Evolutionary conservation across 1,140 invertebrate genomes (phyloP).

Genomic region (Dreissena polymorpha): DNA sequence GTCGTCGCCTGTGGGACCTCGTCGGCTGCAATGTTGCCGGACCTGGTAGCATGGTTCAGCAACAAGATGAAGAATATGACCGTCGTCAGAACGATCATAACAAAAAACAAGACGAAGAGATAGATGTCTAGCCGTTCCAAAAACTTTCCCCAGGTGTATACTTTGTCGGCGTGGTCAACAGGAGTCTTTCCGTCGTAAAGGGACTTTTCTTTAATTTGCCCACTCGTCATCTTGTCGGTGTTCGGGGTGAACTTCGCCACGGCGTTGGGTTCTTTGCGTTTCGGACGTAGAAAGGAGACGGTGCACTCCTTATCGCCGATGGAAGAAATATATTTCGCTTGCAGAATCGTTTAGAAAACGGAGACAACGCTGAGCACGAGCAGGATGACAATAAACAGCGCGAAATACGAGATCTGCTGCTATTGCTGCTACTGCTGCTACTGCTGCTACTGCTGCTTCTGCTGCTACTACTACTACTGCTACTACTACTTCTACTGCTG

Average conservation of each 20-base stretch:
- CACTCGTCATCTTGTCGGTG: background rate
- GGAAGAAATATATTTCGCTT: conserved; percentile 8
- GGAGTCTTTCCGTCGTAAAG: background rate
- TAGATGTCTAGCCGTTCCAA: conserved; percentile 14
- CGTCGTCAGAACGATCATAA: background rate
- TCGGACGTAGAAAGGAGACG: conserved; percentile 6
- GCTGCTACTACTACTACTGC: no score
- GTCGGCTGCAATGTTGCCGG: no score
- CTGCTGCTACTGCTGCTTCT: no score
- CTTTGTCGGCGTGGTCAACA: background rate
- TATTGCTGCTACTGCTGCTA: no score
- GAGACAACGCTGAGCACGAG: conserved; percentile 32
- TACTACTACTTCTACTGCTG: no score
- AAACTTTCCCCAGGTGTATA: conserved; percentile 40
- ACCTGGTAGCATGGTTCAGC: background rate
- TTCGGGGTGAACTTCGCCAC: background rate
- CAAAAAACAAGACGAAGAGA: conserved; percentile 17
- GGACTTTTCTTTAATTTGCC: background rate
- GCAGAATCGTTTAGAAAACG: conserved; percentile 23
- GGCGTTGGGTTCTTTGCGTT: background rate
- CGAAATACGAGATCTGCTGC: conserved; percentile 21
- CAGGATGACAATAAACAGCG: conserved; percentile 25
- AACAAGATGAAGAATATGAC: conserved; percentile 18
- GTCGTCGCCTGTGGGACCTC: no score
- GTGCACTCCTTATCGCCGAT: conserved; percentile 10